A percentile compares a stretch with the other conserved stretches of the same genome.
Evolutionary conservation across 2,113 vertebrate genomes (phyloP).

Genomic region (Poeciliopsis turrubarensis): DNA sequence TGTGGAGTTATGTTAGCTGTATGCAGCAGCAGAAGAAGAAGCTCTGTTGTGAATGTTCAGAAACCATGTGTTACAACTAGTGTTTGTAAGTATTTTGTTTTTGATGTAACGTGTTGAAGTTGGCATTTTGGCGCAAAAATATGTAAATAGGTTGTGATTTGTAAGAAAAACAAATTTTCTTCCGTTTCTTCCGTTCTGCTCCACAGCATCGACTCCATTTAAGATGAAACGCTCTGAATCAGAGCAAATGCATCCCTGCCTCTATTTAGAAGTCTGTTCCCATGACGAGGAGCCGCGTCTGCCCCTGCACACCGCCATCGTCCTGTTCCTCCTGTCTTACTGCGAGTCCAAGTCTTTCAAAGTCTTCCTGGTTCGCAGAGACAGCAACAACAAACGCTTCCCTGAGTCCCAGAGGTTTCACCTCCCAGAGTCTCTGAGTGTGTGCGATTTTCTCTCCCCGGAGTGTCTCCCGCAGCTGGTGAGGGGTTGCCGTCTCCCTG

Average conservation of each 20-base stretch:
- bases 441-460: constrained; percentile 70
- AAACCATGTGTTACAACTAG: constrained; percentile 30
- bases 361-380: constrained; percentile 81
- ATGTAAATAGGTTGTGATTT: background rate
- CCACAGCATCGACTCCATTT: background rate
- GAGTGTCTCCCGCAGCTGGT: constrained; percentile 83
- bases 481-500: constrained; percentile 87
- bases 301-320: constrained; percentile 89
- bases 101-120: background rate
- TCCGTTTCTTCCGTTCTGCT: background rate
- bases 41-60: background rate
- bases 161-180: background rate
- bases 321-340: constrained; percentile 92
- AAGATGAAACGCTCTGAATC: constrained; percentile 81
- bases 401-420: constrained; percentile 43
- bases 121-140: background rate
- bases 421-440: constrained; percentile 65
- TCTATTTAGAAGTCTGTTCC: constrained; percentile 84
- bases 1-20: background rate
- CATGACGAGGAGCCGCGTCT: constrained; percentile 75
- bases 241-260: constrained; percentile 70
- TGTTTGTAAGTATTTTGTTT: constrained; percentile 23
- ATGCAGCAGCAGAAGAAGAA: constrained; percentile 20
- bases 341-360: constrained; percentile 88
- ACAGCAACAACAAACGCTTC: constrained; percentile 31